Conservation (phyloP, 1,140 invertebrate genomes). For the Eulimnadia texana region DNA sequence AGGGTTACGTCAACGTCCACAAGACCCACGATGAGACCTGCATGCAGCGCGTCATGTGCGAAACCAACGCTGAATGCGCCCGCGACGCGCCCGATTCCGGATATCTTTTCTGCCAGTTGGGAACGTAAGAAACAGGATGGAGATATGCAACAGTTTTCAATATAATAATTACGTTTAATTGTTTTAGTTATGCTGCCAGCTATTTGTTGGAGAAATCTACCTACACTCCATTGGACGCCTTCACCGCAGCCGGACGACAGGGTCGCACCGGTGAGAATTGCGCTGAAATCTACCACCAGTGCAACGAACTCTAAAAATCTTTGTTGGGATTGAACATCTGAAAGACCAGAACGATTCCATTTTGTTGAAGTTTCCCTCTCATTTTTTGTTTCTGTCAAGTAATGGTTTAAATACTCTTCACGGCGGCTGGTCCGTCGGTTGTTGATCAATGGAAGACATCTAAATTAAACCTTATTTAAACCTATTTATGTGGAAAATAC, state of each 20-base stretch:
- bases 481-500: too few species aligned
- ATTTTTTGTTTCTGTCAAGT: too few species aligned
- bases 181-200: slow-evolving; percentile 60
- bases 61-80: slow-evolving; percentile 72
- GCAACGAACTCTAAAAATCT: slow-evolving; percentile 65
- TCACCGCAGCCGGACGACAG: slow-evolving; percentile 65
- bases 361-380: too few species aligned
- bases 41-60: slow-evolving; percentile 66
- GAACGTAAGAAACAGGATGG: slow-evolving; percentile 55
- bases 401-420: too few species aligned
- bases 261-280: slow-evolving; percentile 72
- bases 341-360: too few species aligned
- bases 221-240: slow-evolving; percentile 55
- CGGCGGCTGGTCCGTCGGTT: neutral
- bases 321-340: too few species aligned
- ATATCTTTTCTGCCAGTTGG: slow-evolving; percentile 76
- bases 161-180: neutral
- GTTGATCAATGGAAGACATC: too few species aligned
- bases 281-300: slow-evolving; percentile 60
- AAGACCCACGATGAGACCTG: slow-evolving; percentile 60
- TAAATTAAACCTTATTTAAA: neutral
- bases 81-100: slow-evolving; percentile 58
- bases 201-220: slow-evolving; percentile 58
- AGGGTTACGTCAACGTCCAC: slow-evolving; percentile 70
- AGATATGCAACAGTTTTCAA: neutral